A percentile compares a stretch with the other conserved stretches of the same genome.
phyloP scores from a whole-genome alignment of 2,888 invertebrate genomes.

The Lymantria dispar region DNA sequence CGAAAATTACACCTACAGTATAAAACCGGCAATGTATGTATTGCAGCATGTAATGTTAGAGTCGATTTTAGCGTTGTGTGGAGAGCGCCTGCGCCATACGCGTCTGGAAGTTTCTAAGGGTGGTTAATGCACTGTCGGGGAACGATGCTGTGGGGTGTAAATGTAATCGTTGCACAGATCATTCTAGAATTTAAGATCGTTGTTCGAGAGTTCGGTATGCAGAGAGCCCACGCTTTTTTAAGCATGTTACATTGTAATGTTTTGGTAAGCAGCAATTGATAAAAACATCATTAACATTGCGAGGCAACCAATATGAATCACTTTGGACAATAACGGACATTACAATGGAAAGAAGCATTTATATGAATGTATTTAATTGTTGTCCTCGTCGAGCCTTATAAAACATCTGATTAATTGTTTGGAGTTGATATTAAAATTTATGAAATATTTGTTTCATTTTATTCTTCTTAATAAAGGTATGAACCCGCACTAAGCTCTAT shows the following conservation, averaged over 20 bases:
- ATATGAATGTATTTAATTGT: conserved; percentile 44
- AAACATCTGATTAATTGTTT: conserved; percentile 43
- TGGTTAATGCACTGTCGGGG: conserved; percentile 14
- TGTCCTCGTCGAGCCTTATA: conserved; percentile 47
- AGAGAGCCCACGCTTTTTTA: conserved; percentile 10
- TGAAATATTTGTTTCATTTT: too few species aligned
- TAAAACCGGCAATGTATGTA: conserved; percentile 22
- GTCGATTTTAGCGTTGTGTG: conserved; percentile 4
- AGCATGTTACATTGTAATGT: background rate
- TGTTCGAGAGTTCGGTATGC: conserved; percentile 5
- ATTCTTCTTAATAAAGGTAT: too few species aligned
- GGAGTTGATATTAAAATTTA: conserved; percentile 26
- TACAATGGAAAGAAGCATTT: conserved; percentile 48
- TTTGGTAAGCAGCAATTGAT: background rate
- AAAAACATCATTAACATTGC: background rate
- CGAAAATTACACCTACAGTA: conserved; percentile 11
- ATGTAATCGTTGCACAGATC: conserved; percentile 2
- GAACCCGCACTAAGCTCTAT: too few species aligned
- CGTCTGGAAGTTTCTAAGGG: conserved; percentile 30
- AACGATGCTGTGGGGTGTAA: background rate
- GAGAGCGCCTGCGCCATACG: conserved; percentile 22
- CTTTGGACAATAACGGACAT: conserved; percentile 40
- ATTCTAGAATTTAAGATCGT: conserved; percentile 9
- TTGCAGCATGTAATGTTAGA: conserved; percentile 1
- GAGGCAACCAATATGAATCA: conserved; percentile 36